A percentile compares a stretch with the other conserved stretches of the same genome.
Evolutionary conservation across 2,113 vertebrate genomes (phyloP).

Genomic region (Sus scrofa): T2T-Sscrofa CM000828.6:71589001-71589500

Average conservation of each 20-base stretch:
- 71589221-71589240: background rate
- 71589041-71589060: slow-evolving; percentile 20
- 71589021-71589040: background rate
- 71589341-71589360: background rate
- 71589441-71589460: too few relatives aligned
- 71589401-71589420: too few relatives aligned
- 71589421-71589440: too few relatives aligned
- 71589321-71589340: background rate
- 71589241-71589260: background rate
- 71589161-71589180: background rate
- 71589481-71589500: background rate
- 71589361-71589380: too few relatives aligned
- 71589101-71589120: background rate
- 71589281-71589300: background rate
- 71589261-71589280: background rate
- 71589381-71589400: too few relatives aligned
- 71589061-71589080: background rate
- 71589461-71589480: too few relatives aligned
- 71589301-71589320: background rate
- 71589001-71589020: background rate
- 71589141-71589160: background rate
- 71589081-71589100: background rate
- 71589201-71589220: background rate
- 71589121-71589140: background rate
- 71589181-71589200: too few relatives aligned